A percentile compares a stretch with the other conserved stretches of the same genome.
Evolutionary conservation across 2,888 invertebrate species (phyloP).

Genomic region (Calliopum simillimum): DNA sequence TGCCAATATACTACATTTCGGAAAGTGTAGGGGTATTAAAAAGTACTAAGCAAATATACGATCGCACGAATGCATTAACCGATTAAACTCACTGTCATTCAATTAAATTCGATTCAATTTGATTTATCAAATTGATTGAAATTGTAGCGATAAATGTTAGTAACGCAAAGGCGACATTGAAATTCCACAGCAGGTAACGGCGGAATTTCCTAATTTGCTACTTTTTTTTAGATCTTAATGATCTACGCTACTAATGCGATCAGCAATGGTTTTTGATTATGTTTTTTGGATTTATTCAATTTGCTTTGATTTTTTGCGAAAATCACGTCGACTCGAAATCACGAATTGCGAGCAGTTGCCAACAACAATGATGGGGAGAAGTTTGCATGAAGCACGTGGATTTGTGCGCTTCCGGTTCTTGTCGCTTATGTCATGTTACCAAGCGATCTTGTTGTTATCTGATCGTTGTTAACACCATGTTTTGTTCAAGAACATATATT

Average conservation of each 20-base stretch:
- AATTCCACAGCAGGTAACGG: slow-evolving; percentile 47
- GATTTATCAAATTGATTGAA: neutral
- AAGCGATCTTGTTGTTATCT: neutral
- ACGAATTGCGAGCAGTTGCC: neutral
- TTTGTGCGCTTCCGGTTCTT: slow-evolving; percentile 27
- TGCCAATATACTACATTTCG: too few relatives aligned
- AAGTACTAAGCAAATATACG: too few relatives aligned
- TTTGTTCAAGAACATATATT: neutral
- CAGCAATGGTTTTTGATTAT: slow-evolving; percentile 3
- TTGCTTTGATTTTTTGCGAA: neutral
- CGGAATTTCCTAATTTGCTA: slow-evolving; percentile 33
- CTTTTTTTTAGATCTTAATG: neutral
- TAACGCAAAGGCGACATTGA: slow-evolving; percentile 53
- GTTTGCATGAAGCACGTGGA: neutral
- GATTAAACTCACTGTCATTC: slow-evolving; percentile 44
- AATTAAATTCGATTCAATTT: slow-evolving; percentile 5
- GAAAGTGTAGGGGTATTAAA: too few relatives aligned
- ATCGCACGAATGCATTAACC: neutral
- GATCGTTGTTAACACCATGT: slow-evolving; percentile 22
- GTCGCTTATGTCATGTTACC: slow-evolving; percentile 12
- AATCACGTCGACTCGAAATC: neutral
- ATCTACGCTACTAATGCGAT: slow-evolving; percentile 10
- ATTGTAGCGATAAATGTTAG: neutral
- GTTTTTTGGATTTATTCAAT: neutral
- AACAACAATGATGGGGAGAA: neutral